Evolutionary conservation across 2,797 vertebrate genomes (phyloP), one percentile per base, ranked within the genome.

Genomic region (Schizothorax lantsangensis): DNA sequence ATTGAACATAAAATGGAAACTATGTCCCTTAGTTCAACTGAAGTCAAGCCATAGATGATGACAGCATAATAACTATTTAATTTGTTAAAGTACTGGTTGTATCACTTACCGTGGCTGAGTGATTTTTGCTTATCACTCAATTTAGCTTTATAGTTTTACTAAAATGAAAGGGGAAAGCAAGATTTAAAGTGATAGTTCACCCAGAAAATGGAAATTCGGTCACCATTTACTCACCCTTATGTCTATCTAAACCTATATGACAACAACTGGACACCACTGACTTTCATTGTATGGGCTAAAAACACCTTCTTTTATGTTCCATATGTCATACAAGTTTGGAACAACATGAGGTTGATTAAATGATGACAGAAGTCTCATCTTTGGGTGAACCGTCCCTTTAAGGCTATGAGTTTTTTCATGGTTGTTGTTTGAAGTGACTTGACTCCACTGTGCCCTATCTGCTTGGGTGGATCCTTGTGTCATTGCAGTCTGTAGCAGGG

Each of bases 391-490:
- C 5, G 43, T 81, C 45, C 10, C 49, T 85, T 85, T 79, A 79
- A 79, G 75, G 64, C 36, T 15, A 21, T 17, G 2, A 38, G 15
- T 75, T 72, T 21, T 75, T 78, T 21, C 30, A 62, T 5, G 33
- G 62, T 40, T 26, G 47, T n/a, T 72, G 45, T 47, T 79, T 68
- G 43, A 59, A 36, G 26, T 49, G 77, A 66, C 49, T 57, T 45
- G 74, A 72, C 62, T 69, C 10, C 49, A 1, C 38, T 81, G 10
- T 79, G 54, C 92, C 91, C 92, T 84, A 85, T 81, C 87, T 87
- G 88, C 90, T 91, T 87, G 81, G 88, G 87, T 92, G 92, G 89
- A 93, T 92, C 92, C 92, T 89, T 89, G 94, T 93, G 91, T 92
- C 91, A 89, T 88, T 92, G 40, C 87, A 91, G 89, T 86, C 79